Percentiles rank a stretch among this genome's conserved stretches.
Conservation (phyloP, 2,888 invertebrate genomes). For the Epirrhoe alternata region DNA sequence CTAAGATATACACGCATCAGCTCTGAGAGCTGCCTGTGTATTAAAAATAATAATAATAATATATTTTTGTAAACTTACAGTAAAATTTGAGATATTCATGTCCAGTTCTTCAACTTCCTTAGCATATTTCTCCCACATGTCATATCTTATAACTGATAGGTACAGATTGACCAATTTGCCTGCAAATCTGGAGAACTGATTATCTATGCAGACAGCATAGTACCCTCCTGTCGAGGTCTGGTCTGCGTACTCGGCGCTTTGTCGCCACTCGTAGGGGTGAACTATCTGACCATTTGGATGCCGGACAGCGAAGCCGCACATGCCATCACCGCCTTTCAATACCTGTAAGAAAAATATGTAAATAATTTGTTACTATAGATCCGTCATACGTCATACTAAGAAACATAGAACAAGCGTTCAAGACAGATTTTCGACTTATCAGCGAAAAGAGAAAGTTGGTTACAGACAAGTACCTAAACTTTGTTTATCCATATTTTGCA, state of each 20-base stretch:
- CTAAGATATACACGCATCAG: too few species aligned
- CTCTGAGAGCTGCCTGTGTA: too few species aligned
- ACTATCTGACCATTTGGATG: constrained; percentile 94
- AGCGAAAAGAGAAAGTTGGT: constrained; percentile 20
- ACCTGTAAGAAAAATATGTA: constrained; percentile 85
- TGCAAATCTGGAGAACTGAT: constrained; percentile 96
- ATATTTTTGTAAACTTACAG: constrained; percentile 87
- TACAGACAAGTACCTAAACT: background rate
- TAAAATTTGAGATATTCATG: constrained; percentile 95
- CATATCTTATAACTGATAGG: constrained; percentile 95
- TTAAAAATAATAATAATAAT: too few species aligned
- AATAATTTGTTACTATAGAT: background rate
- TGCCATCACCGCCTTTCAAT: constrained; percentile 96
- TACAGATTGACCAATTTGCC: constrained; percentile 95
- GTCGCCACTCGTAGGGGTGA: constrained; percentile 95
- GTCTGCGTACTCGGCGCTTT: constrained; percentile 95
- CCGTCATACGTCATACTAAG: background rate
- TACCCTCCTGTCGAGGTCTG: constrained; percentile 92
- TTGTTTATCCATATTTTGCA: background rate
- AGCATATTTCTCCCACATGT: constrained; percentile 96
- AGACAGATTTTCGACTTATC: background rate
- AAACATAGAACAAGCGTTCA: background rate
- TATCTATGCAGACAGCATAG: constrained; percentile 96
- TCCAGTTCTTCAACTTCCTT: constrained; percentile 95
- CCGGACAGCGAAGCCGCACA: constrained; percentile 96